Conservation (phyloP, 2,113 vertebrate genomes). For the Heterocephalus glaber region DNA sequence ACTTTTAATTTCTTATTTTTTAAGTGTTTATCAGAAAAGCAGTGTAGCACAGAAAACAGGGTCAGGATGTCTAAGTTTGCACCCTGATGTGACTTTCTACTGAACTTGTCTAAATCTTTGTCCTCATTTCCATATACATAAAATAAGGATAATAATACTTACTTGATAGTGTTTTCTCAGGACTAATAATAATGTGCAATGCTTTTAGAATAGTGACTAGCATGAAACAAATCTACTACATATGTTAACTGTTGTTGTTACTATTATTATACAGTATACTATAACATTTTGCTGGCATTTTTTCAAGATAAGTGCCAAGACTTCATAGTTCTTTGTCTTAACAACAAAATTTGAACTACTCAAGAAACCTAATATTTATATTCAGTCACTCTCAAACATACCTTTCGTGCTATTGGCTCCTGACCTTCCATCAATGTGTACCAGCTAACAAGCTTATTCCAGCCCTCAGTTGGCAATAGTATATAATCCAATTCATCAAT, state of each 20-base stretch:
- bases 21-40: not conserved
- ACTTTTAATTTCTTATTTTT: not conserved
- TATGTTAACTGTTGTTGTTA: not conserved
- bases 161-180: not conserved
- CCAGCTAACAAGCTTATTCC: constrained; percentile 99
- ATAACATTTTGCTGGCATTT: not conserved
- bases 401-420: constrained; percentile 98
- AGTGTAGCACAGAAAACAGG: not conserved
- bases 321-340: not conserved
- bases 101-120: not conserved
- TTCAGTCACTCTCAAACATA: constrained; percentile 77
- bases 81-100: not conserved
- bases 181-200: not conserved
- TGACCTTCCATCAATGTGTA: constrained; percentile 94
- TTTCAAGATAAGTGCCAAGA: not conserved
- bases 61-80: not conserved
- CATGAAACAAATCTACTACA: not conserved
- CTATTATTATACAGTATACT: not conserved
- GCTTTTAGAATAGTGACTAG: not conserved
- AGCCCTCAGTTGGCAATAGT: constrained; percentile 97
- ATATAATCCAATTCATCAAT: constrained; percentile 99
- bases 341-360: constrained; percentile 33
- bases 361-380: constrained; percentile 12
- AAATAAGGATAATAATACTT: not conserved
- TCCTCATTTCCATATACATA: constrained; percentile 4